Base-by-base conservation (phyloP, 2,888 invertebrate species). In the Agriopis marginaria region DNA sequence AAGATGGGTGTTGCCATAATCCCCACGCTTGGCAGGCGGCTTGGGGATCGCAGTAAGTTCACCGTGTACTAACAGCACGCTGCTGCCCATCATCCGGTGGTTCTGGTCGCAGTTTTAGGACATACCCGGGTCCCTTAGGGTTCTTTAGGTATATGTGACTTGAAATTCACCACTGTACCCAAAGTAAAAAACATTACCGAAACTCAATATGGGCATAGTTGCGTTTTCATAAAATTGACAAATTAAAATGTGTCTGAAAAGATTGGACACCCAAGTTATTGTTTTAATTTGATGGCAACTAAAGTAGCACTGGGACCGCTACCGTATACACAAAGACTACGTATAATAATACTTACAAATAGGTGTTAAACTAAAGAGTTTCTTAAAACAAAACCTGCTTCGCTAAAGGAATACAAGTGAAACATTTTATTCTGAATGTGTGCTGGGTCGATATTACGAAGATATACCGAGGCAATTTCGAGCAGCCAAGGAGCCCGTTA, bases 391-490 rank as follows among this genome's bases (percentile, higher is more conserved):
- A 72, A 68, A 61, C 59, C 59, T 51, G 63, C 56, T 55, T 58
- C 39, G 56, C 54, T 50, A 60, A 60, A 61, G 63, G 59, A 66
- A 68, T 68, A 56, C 51, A 58, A 55, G 59, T 45, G 50, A 56
- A 76, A 77, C 78, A 70, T 63, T 70, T 70, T 66, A 66, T 70
- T 59, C 54, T 51, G 59, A 70, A 62, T 69, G 74, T 81, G 82
- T 79, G 77, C 76, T 73, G 77, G 80, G 83, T 86, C 85, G 80
- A 85, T 87, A 81, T 79, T 79, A 83, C 82, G 70, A 85, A 87
- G 86, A 88, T 82, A 87, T 84, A 88, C 82, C 80, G 83, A 79
- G 82, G 83, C 83, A 84, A 86, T 87, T 84, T 78, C 80, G 77
- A 80, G 82, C 75, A 83, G 79, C 81, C 76, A 82, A 84, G 84